Evolutionary conservation across 2,113 vertebrate genomes (phyloP).

Genomic region (Hydropotes inermis): DNA sequence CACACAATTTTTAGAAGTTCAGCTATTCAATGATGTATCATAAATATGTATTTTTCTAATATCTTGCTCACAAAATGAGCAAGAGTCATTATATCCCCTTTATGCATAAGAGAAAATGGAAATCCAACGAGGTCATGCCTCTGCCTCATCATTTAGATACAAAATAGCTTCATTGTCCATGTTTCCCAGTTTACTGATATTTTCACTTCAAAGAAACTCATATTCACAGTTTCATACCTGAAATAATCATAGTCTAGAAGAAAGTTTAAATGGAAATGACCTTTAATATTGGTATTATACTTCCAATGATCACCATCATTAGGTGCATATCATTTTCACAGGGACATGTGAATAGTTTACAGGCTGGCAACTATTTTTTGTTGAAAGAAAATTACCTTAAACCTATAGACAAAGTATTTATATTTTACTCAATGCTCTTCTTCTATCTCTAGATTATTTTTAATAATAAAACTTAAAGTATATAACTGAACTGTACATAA

Average conservation of each 20-base stretch:
- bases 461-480: constrained; percentile 7
- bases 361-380: constrained; percentile 16
- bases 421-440: background rate
- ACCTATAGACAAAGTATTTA: background rate
- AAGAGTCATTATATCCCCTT: background rate
- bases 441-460: background rate
- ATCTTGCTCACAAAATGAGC: constrained; percentile 23
- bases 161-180: constrained; percentile 21
- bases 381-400: constrained; percentile 23
- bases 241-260: constrained; percentile 7
- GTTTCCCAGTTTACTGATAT: constrained; percentile 7
- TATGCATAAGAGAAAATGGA: constrained; percentile 53
- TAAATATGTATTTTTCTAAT: constrained; percentile 39
- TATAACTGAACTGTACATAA: background rate
- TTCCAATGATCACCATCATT: background rate
- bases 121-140: constrained; percentile 44
- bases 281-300: constrained; percentile 15
- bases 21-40: constrained; percentile 24
- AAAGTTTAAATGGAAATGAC: constrained; percentile 49
- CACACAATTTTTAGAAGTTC: constrained; percentile 47
- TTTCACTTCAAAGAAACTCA: constrained; percentile 37
- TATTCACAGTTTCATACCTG: constrained; percentile 2
- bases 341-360: background rate
- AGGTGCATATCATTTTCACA: constrained; percentile 5
- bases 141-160: constrained; percentile 35